Evolutionary conservation across 2,797 vertebrate genomes (phyloP).

Genomic region (Leptoclinus maculatus): DNA sequence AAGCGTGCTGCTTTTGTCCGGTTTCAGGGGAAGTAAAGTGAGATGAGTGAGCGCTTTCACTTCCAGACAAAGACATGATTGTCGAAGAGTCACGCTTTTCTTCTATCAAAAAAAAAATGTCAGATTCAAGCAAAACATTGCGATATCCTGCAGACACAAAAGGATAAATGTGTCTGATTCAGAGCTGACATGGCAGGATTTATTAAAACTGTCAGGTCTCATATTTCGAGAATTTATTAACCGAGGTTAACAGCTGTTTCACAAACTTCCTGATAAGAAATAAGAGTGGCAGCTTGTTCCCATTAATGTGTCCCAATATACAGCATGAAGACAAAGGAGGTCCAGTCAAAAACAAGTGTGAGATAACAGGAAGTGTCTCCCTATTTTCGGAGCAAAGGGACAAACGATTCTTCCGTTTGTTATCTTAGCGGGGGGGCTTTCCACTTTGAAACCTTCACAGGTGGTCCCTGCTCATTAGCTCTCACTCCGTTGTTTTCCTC

Average conservation of each 20-base stretch:
- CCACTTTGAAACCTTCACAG: conserved; percentile 76
- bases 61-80: conserved; percentile 51
- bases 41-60: conserved; percentile 44
- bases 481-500: conserved; percentile 69
- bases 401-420: conserved; percentile 72
- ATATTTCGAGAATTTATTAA: conserved; percentile 13
- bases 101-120: background rate
- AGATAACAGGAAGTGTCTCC: conserved; percentile 74
- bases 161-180: conserved; percentile 6
- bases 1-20: conserved; percentile 56
- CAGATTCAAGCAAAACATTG: conserved; percentile 20
- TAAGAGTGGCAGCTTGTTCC: background rate
- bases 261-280: conserved; percentile 4
- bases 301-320: background rate
- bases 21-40: conserved; percentile 56
- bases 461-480: conserved; percentile 71
- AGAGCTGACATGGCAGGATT: conserved; percentile 10
- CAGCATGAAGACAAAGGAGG: conserved; percentile 33
- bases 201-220: conserved; percentile 3
- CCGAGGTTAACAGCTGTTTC: background rate
- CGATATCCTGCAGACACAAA: conserved; percentile 26
- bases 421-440: conserved; percentile 63
- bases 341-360: conserved; percentile 45
- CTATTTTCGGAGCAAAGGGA: conserved; percentile 59
- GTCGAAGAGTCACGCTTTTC: conserved; percentile 20